phyloP scores from a whole-genome alignment of 2,113 vertebrate genomes.

The Calyptommatus sinebrachiatus region DNA sequence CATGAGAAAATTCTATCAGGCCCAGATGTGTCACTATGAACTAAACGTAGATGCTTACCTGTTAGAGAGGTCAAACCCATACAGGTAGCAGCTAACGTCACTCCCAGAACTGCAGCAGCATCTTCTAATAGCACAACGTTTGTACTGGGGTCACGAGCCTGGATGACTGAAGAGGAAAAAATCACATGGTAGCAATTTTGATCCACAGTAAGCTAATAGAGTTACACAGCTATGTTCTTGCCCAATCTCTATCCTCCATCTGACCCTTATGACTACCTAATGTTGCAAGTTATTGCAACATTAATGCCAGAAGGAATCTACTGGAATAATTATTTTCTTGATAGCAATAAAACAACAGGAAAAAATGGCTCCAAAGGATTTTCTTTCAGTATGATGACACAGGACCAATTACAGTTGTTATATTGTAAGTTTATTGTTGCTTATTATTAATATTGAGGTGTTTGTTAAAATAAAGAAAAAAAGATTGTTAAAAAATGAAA shows the following conservation, averaged over 20 bases:
- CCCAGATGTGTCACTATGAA: background rate
- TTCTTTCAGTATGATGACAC: constrained; percentile 5
- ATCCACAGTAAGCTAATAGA: background rate
- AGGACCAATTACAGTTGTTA: background rate
- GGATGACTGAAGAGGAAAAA: constrained; percentile 78
- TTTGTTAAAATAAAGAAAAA: too few species aligned
- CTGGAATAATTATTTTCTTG: background rate
- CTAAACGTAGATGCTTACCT: constrained; percentile 72
- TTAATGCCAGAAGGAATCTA: constrained; percentile 7
- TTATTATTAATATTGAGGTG: too few species aligned
- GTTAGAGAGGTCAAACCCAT: constrained; percentile 97
- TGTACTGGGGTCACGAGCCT: constrained; percentile 94
- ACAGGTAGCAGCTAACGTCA: constrained; percentile 85
- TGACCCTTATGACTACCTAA: background rate
- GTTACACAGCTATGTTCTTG: fast-evolving
- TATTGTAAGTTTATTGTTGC: too few species aligned
- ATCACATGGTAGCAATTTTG: background rate
- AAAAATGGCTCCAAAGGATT: background rate
- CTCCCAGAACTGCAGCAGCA: constrained; percentile 91
- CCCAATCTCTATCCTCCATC: background rate
- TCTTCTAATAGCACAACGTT: constrained; percentile 97
- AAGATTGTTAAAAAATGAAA: constrained; percentile 6
- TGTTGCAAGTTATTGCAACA: background rate
- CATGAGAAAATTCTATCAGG: background rate
- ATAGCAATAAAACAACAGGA: background rate